Conservation (phyloP, 2,113 vertebrate genomes). For the Proterorhinus semilunaris region DNA sequence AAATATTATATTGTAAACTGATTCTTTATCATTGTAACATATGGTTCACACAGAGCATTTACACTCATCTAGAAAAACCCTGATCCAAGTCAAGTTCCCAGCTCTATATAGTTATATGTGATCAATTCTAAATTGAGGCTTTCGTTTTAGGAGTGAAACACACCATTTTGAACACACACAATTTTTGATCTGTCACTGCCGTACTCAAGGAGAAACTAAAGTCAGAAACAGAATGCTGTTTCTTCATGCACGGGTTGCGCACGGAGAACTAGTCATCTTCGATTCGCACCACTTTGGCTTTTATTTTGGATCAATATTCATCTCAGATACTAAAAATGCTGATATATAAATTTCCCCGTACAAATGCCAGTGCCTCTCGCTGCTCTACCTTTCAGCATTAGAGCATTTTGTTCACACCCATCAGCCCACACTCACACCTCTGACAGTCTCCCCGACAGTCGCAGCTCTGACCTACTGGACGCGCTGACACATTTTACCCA, state of each 20-base stretch:
- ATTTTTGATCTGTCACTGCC: too few relatives aligned
- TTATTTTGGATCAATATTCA: constrained; percentile 8
- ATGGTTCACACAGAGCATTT: too few relatives aligned
- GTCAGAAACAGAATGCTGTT: neutral
- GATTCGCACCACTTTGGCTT: constrained; percentile 12
- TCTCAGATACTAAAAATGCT: constrained; percentile 1
- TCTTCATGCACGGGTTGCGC: constrained; percentile 25
- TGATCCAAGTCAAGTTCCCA: too few relatives aligned
- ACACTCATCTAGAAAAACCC: too few relatives aligned
- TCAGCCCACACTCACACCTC: constrained; percentile 52
- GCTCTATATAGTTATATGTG: too few relatives aligned
- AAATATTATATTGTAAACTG: too few relatives aligned
- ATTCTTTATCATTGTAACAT: too few relatives aligned
- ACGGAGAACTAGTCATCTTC: constrained; percentile 20
- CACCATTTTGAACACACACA: too few relatives aligned
- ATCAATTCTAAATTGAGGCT: too few relatives aligned
- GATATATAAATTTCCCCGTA: neutral
- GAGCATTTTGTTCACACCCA: constrained; percentile 49
- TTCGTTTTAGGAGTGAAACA: too few relatives aligned
- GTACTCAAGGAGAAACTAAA: neutral
- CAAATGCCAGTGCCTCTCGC: neutral
- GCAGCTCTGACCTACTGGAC: neutral
- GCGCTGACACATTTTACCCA: constrained; percentile 2
- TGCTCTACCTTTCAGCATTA: constrained; percentile 17
- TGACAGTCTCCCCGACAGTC: constrained; percentile 40